phyloP scores from a whole-genome alignment of 2,888 invertebrate species.

The Cryptocephalus primarius region DNA sequence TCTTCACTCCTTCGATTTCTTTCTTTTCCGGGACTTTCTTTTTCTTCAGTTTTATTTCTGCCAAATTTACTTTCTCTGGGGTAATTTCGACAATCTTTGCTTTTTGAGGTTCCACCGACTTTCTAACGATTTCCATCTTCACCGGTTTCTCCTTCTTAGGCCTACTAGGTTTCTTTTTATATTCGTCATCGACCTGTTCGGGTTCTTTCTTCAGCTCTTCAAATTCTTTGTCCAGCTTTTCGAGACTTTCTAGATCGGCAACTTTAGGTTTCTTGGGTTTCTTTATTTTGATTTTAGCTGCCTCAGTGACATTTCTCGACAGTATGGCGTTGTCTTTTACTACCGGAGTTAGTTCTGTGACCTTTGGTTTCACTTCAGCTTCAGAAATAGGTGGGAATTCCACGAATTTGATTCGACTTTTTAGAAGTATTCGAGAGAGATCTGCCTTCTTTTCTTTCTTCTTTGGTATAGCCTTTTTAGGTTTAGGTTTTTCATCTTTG shows the following conservation, averaged over 20 bases:
- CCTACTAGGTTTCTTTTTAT: slow-evolving; percentile 25
- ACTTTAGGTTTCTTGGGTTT: slow-evolving; percentile 24
- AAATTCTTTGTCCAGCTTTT: slow-evolving; percentile 18
- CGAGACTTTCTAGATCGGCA: slow-evolving; percentile 13
- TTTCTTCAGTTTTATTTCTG: slow-evolving; percentile 50
- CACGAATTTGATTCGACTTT: slow-evolving; percentile 29
- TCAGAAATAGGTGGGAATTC: slow-evolving; percentile 31
- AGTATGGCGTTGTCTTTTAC: slow-evolving; percentile 53
- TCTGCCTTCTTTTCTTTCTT: slow-evolving; percentile 16
- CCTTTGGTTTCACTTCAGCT: slow-evolving; percentile 16
- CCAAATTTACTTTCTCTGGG: slow-evolving; percentile 46
- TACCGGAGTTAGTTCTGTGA: slow-evolving; percentile 37
- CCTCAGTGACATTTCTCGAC: slow-evolving; percentile 36
- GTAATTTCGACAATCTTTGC: slow-evolving; percentile 28
- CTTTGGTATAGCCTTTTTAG: slow-evolving; percentile 11
- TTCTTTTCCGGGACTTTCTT: slow-evolving; percentile 20
- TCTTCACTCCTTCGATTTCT: slow-evolving; percentile 20
- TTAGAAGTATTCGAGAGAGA: slow-evolving; percentile 33
- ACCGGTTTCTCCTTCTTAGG: slow-evolving; percentile 20
- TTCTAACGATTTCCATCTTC: slow-evolving; percentile 18
- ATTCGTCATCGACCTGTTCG: slow-evolving; percentile 18
- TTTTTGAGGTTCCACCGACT: slow-evolving; percentile 34
- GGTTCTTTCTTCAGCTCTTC: slow-evolving; percentile 17
- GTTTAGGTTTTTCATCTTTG: slow-evolving; percentile 2
- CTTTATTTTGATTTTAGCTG: slow-evolving; percentile 18